Percentiles rank a stretch among this genome's conserved stretches.
phyloP scores from a whole-genome alignment of 2,797 vertebrate genomes.

The Melanotaenia nigrans region DNA sequence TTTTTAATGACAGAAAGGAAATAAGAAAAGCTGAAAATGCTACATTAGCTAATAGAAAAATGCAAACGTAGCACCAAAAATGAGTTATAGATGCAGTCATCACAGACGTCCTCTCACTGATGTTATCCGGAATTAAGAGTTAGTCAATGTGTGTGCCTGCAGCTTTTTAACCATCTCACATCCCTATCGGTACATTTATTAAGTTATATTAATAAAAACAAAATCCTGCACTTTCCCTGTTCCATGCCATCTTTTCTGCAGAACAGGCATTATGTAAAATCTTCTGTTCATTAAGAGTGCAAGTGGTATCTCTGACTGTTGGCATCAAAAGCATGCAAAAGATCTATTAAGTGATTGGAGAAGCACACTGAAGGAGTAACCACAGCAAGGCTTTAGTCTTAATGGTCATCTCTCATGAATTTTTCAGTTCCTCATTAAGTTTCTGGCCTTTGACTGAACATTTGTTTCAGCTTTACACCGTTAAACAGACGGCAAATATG shows the following conservation, averaged over 20 bases:
- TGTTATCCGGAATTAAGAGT: constrained; percentile 27
- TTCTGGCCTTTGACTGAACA: constrained; percentile 59
- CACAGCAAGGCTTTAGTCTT: constrained; percentile 60
- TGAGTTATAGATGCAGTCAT: constrained; percentile 10
- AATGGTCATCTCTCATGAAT: constrained; percentile 69
- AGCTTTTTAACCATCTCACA: constrained; percentile 35
- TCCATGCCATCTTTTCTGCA: constrained; percentile 65
- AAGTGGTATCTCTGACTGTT: constrained; percentile 75
- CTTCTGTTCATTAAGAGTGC: constrained; percentile 71
- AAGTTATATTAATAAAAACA: constrained; percentile 62
- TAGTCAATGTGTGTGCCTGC: constrained; percentile 17
- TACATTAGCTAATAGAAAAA: constrained; percentile 11
- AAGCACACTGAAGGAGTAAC: constrained; percentile 56
- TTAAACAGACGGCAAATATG: constrained; percentile 52
- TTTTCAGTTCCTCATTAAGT: constrained; percentile 69
- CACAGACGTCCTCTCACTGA: constrained; percentile 24
- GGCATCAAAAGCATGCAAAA: constrained; percentile 71
- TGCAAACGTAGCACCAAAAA: constrained; percentile 5
- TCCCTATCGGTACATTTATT: constrained; percentile 18
- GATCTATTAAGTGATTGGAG: constrained; percentile 64
- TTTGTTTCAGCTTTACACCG: constrained; percentile 49
- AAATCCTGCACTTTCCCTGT: constrained; percentile 40
- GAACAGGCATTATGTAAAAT: constrained; percentile 66
- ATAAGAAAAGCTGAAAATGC: constrained; percentile 9
- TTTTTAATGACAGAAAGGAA: not conserved